Conservation (phyloP, 2,797 vertebrate species). For the Okamejei kenojei region DNA sequence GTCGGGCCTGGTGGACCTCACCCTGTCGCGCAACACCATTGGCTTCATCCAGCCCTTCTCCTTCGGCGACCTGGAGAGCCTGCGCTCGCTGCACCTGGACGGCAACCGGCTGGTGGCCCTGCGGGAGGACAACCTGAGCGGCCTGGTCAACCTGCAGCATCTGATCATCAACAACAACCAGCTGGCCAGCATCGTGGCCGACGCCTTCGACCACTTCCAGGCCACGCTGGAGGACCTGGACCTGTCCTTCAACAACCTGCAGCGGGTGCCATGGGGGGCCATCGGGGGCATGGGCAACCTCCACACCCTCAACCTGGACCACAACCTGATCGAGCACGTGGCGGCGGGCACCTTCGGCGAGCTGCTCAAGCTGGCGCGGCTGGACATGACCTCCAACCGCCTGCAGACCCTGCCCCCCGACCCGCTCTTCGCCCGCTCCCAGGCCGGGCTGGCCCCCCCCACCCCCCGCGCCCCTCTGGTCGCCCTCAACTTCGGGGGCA, state of each 20-base stretch:
- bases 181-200: conserved; percentile 64
- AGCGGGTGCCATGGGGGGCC: conserved; percentile 77
- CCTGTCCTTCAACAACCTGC: conserved; percentile 85
- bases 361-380: conserved; percentile 77
- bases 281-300: conserved; percentile 82
- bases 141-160: conserved; percentile 80
- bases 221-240: conserved; percentile 80
- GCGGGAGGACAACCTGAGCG: conserved; percentile 69
- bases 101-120: conserved; percentile 73
- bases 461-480: conserved; percentile 70
- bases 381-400: conserved; percentile 89
- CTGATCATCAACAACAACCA: conserved; percentile 87
- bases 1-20: conserved; percentile 80
- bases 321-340: conserved; percentile 82
- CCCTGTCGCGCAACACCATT: conserved; percentile 83
- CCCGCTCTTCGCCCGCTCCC: conserved; percentile 74
- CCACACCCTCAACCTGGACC: conserved; percentile 83
- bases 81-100: conserved; percentile 81
- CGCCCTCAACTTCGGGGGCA: conserved; percentile 79
- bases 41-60: conserved; percentile 71
- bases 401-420: conserved; percentile 81
- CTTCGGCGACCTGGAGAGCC: conserved; percentile 79
- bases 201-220: conserved; percentile 82
- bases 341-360: conserved; percentile 78
- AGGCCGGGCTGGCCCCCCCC: conserved; percentile 73